Conservation (phyloP, 2,888 invertebrate genomes). For the Stenurella melanura region DNA sequence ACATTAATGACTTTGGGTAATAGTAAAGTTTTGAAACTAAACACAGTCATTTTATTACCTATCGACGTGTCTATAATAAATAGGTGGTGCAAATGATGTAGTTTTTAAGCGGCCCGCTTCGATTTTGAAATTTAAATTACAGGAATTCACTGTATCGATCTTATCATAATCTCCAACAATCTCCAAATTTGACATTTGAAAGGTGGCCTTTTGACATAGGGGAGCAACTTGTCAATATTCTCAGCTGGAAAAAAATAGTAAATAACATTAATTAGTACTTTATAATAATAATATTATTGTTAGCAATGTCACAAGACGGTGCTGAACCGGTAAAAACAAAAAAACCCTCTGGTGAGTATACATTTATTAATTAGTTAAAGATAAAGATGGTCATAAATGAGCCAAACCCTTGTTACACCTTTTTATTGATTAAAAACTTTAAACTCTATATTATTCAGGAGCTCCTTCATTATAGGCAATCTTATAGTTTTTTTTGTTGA, state of each 20-base stretch:
- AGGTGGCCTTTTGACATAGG: constrained; percentile 2
- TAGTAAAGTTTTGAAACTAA: too few relatives aligned
- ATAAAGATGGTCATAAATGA: constrained; percentile 10
- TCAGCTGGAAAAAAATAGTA: not conserved
- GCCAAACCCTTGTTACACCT: constrained; percentile 44
- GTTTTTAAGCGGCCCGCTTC: constrained; percentile 18
- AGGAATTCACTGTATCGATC: constrained; percentile 26
- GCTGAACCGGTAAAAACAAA: constrained; percentile 60
- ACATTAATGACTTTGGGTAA: too few relatives aligned
- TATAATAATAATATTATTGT: not conserved
- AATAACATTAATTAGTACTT: not conserved
- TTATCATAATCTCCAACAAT: too few relatives aligned
- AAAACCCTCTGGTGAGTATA: constrained; percentile 64
- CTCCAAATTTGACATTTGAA: constrained; percentile 21
- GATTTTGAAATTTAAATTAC: not conserved
- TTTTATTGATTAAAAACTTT: constrained; percentile 47
- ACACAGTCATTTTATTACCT: too few relatives aligned
- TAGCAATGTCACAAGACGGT: constrained; percentile 58
- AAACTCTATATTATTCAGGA: not conserved
- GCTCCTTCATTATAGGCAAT: not conserved
- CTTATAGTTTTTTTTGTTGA: too few relatives aligned
- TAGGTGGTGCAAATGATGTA: too few relatives aligned
- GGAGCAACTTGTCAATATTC: not conserved
- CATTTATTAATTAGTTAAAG: not conserved
- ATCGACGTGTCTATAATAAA: too few relatives aligned